Evolutionary conservation across 2,113 vertebrate genomes (phyloP), one percentile per base, ranked within the genome.

Genomic region (Colistium nudipinnis): DNA sequence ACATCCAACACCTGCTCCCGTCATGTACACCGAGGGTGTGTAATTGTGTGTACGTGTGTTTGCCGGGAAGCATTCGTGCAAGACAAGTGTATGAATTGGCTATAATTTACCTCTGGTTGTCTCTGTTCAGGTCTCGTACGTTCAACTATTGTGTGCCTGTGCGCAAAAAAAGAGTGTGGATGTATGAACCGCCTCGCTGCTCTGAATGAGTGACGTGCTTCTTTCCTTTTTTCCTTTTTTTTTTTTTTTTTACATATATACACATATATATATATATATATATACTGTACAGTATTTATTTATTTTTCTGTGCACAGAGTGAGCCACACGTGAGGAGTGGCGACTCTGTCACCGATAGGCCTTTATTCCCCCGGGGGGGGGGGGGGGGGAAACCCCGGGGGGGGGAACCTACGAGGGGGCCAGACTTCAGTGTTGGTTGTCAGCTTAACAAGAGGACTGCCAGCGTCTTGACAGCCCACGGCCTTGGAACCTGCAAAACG

Each of bases 1-100:
- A 83, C 67, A 57, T 68, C 77, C 64, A 81, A 78, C 88, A 88
- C 85, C 81, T 90, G 83, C 87, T 81, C 64, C 80, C 20, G 8
- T 71, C 73, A 79, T 22, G 20, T 62, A 68, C 69, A 53, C 64
- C 33, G 22, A 68, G 70, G 66, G 62, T 52, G 51, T 57, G 24
- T 47, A 41, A 62, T 70, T 35, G 60, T 62, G 43, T 62, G 67
- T 41, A 56, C 27, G 54, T 55, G 70, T 62, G 62, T 47, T 28
- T 11, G 17, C 38, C 38, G 60, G 44, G 38, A 72, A 56, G 48
- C 51, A 36, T n/a, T 28, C 52, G 53, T 74, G 60, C 69, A 77
- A 83, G 68, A 82, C 65, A 73, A 74, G 69, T 70, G 30, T 61
- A 63, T 77, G 64, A 66, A 68, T 75, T 75, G 49, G 49, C 41